Conservation (phyloP, 2,113 vertebrate species). For the Ceyx cyanopectus region DNA sequence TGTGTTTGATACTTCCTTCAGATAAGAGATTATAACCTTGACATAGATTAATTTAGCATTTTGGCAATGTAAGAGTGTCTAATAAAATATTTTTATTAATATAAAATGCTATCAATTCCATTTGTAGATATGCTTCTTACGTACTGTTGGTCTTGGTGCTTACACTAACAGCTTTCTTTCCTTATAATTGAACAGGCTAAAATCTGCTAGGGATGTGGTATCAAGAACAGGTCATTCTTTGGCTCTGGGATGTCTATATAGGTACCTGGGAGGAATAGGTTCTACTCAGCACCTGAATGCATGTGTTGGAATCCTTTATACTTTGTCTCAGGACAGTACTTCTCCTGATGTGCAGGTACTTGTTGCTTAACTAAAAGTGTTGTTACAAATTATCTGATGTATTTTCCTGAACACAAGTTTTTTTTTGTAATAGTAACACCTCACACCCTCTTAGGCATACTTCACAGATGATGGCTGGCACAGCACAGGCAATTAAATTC, state of each 20-base stretch:
- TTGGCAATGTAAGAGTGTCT: not conserved
- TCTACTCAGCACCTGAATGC: conserved; percentile 89
- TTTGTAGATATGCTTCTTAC: not conserved
- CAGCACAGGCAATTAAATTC: not conserved
- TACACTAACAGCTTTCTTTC: conserved; percentile 26
- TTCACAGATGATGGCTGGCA: not conserved
- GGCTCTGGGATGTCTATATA: conserved; percentile 87
- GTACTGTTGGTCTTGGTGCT: not conserved
- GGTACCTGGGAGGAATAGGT: conserved; percentile 87
- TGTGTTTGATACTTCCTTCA: not conserved
- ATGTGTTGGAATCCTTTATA: conserved; percentile 90
- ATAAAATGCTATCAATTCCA: not conserved
- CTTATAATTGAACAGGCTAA: conserved; percentile 81
- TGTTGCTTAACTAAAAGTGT: not conserved
- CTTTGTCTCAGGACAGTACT: conserved; percentile 92
- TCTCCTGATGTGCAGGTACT: conserved; percentile 95
- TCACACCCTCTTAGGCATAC: not conserved
- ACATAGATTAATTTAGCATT: not conserved
- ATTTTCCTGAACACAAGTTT: not conserved
- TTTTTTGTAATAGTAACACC: not conserved
- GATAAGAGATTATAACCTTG: not conserved
- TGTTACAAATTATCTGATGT: not conserved
- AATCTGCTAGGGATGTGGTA: conserved; percentile 87
- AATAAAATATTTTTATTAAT: not conserved
- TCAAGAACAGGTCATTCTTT: conserved; percentile 90